Evolutionary conservation across 2,113 vertebrate species (phyloP), one percentile per base, ranked within the genome.

Genomic region (Glaucidium brasilianum): DNA sequence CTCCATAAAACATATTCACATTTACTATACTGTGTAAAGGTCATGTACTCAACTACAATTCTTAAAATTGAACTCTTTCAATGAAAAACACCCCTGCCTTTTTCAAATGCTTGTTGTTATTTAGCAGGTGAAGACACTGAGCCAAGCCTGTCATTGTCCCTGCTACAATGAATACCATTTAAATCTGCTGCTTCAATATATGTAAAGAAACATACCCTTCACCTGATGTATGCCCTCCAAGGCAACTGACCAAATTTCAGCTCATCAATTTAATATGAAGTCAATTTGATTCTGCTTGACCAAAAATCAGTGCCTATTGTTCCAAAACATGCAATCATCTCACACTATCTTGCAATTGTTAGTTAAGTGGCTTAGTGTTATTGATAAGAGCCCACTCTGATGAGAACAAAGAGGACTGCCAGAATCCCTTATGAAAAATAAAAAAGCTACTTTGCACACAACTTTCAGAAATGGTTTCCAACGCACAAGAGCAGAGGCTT

Each of bases 291-390:
- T 98, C 96, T 97, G 84, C 91, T 94, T 97, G 97, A 98, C 94
- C 96, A 98, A 98, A 97, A 98, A 98, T 97, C 95, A 96, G 92
- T 84, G 90, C 93, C 93, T 96, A 94, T 96, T 98, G 91, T 97
- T 98, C 97, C 93, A 96, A 98, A 98, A 97, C 92, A 98, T 80
- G 92, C 76, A 96, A 97, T 97, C 94, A 97, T 93, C 88, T 76
- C 66, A 90, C 92, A 94, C 87, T 88, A 64, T 49, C 93, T 27
- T 73, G 93, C 90, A 96, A 95, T 80, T 94, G 89, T 80, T 96
- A 90, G 74, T 74, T 95, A 98, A 98, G 92, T 97, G 95, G 85
- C 64, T 95, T 75, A 74, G 87, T 79, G 63, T 96, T 97, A 92
- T 92, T 88, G 90, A 68, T 85, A 96, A 97, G 83, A 97, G 86